phyloP scores from a whole-genome alignment of 2,888 invertebrate species.

The Synanthedon vespiformis region DNA sequence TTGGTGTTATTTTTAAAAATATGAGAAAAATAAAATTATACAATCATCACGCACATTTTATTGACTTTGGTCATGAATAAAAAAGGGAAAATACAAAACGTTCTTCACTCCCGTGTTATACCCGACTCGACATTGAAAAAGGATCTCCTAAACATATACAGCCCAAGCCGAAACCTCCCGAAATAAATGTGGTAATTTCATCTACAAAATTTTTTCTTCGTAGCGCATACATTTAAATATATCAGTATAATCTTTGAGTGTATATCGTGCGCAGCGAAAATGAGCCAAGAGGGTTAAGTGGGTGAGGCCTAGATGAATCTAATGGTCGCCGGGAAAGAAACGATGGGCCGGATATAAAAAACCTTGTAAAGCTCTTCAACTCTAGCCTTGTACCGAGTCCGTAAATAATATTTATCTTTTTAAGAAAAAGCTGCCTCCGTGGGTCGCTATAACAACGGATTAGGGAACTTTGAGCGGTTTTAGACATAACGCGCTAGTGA shows the following conservation, averaged over 20 bases:
- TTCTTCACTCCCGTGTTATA: constrained; percentile 10
- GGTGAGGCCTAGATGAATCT: constrained; percentile 19
- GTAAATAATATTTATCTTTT: constrained; percentile 13
- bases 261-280: constrained; percentile 33
- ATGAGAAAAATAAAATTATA: background rate
- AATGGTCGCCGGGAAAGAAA: constrained; percentile 23
- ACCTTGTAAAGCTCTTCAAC: background rate
- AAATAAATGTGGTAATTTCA: constrained; percentile 56
- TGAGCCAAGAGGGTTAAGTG: constrained; percentile 27
- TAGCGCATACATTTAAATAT: constrained; percentile 54
- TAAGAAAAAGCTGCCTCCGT: constrained; percentile 13
- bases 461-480: constrained; percentile 12
- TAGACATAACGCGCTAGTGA: constrained; percentile 32
- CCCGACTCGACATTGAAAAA: constrained; percentile 40
- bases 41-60: constrained; percentile 6
- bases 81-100: constrained; percentile 9
- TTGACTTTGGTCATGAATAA: constrained; percentile 11
- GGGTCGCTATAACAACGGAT: constrained; percentile 9
- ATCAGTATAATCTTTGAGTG: constrained; percentile 51
- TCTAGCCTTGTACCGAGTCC: constrained; percentile 7
- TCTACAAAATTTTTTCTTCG: constrained; percentile 40
- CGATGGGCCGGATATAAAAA: constrained; percentile 10
- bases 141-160: constrained; percentile 38
- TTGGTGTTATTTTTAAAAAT: background rate
- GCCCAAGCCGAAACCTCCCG: constrained; percentile 32